These are phyloP conservation scores for Sander vitreus DNA, from an alignment of 2,113 vertebrate genomes.

Conservation along the genomic window DNA sequence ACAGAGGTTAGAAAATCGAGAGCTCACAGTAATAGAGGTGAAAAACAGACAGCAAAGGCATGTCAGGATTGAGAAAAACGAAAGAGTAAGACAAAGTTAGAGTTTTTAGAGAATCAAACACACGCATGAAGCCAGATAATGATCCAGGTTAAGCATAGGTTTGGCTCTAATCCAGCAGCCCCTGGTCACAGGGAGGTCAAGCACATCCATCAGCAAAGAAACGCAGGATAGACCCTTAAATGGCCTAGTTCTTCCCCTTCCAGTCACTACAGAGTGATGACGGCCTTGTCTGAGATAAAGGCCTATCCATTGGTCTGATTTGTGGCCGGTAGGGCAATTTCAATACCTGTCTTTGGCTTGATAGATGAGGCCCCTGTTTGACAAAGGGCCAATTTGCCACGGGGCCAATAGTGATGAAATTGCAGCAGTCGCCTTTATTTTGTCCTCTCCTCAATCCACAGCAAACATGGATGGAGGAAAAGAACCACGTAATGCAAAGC, in stretches of 20 bases:
- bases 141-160: conserved; percentile 60
- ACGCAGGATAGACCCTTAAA: conserved; percentile 73
- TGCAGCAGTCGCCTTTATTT: conserved; percentile 83
- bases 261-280: conserved; percentile 80
- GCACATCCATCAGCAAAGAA: conserved; percentile 77
- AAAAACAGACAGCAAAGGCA: conserved; percentile 12
- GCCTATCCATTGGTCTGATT: conserved; percentile 85
- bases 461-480: conserved; percentile 50
- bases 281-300: conserved; percentile 85
- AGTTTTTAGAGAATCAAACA: conserved; percentile 9
- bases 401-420: conserved; percentile 82
- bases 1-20: conserved; percentile 34
- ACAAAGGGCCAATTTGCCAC: conserved; percentile 86
- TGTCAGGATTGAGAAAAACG: conserved; percentile 3
- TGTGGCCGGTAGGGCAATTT: conserved; percentile 85
- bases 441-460: conserved; percentile 76
- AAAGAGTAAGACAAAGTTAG: conserved; percentile 10
- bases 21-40: conserved; percentile 5
- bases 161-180: conserved; percentile 61
- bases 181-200: conserved; percentile 80
- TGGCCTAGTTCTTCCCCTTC: conserved; percentile 73
- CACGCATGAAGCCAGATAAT: conserved; percentile 36
- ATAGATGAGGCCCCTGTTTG: conserved; percentile 83
- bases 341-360: conserved; percentile 84
- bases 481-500: conserved; percentile 52